Percentiles rank a stretch among this genome's conserved stretches.
These are phyloP conservation scores for Ageneiosus marmoratus DNA, from an alignment of 2,113 vertebrate genomes.

Conservation along the genomic window DNA sequence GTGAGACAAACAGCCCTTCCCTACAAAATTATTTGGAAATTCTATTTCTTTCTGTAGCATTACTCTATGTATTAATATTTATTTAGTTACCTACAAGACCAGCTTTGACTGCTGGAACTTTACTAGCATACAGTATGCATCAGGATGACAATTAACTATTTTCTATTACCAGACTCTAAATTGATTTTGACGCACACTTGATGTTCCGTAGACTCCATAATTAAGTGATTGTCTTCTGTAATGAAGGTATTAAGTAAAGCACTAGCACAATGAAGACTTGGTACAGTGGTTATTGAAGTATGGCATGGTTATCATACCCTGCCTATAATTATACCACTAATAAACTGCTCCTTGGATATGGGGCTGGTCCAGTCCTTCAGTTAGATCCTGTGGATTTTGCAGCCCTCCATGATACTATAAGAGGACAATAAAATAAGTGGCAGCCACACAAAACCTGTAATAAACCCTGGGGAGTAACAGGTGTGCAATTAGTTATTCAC, in stretches of 20 bases:
- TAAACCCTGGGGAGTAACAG: slow-evolving; percentile 28
- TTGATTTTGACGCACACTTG: slow-evolving; percentile 51
- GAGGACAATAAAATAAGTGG: neutral
- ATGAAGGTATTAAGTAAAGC: slow-evolving; percentile 57
- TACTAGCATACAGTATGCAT: slow-evolving; percentile 13
- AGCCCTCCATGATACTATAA: neutral
- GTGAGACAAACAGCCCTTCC: neutral
- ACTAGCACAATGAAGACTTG: slow-evolving; percentile 43
- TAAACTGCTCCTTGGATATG: slow-evolving; percentile 36
- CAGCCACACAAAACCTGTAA: slow-evolving; percentile 8
- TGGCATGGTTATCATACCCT: slow-evolving; percentile 45
- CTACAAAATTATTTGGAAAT: neutral
- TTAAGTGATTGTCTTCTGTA: slow-evolving; percentile 57
- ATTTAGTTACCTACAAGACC: too few relatives aligned
- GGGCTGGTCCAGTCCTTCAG: slow-evolving; percentile 6
- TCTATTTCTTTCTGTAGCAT: neutral
- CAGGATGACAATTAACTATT: slow-evolving; percentile 40
- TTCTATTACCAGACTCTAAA: slow-evolving; percentile 41
- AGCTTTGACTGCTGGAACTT: slow-evolving; percentile 27
- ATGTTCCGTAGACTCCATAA: slow-evolving; percentile 53
- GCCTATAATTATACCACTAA: slow-evolving; percentile 53
- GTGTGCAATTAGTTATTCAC: slow-evolving; percentile 27
- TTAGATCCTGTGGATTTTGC: neutral
- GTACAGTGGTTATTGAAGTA: slow-evolving; percentile 50
- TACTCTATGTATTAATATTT: slow-evolving; percentile 11